phyloP scores from a whole-genome alignment of 64 coral and sea anemone genomes.

The Montipora sp. region DNA sequence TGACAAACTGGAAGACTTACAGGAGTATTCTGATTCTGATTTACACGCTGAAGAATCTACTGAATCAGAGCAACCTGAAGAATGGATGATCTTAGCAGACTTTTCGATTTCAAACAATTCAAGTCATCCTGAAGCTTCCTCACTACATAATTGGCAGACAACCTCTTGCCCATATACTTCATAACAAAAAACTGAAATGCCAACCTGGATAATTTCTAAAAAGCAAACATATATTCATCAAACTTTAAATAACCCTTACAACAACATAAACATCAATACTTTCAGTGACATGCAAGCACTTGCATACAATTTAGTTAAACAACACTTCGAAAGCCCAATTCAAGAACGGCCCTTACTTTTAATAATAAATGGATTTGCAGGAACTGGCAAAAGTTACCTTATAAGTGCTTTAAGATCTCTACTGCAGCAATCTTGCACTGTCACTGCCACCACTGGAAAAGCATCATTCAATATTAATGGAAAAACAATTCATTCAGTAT shows the following conservation, averaged over 20 bases:
- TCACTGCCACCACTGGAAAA: conserved; percentile 80
- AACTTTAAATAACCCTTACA: conserved; percentile 7
- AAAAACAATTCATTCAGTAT: conserved; percentile 49
- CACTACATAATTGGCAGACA: conserved; percentile 55
- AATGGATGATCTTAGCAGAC: conserved; percentile 85
- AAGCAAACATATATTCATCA: conserved; percentile 58
- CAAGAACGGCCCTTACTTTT: conserved; percentile 50
- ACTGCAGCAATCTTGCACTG: conserved; percentile 57
- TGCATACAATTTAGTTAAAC: conserved; percentile 74
- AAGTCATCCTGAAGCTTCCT: conserved; percentile 46
- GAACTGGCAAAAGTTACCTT: conserved; percentile 66
- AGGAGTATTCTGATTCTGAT: conserved; percentile 40
- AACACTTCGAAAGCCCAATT: conserved; percentile 51
- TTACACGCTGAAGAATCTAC: conserved; percentile 47
- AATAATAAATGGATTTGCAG: conserved; percentile 72
- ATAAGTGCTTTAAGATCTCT: conserved; percentile 60
- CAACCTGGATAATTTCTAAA: conserved; percentile 64
- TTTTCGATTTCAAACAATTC: conserved; percentile 37
- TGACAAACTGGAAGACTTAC: conserved; percentile 64
- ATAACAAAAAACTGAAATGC: conserved; percentile 56
- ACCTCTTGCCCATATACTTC: conserved; percentile 44
- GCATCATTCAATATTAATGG: conserved; percentile 49
- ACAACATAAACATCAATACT: conserved; percentile 58
- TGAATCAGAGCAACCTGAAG: conserved; percentile 51
- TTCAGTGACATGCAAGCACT: conserved; percentile 77